Conservation (phyloP, 2,888 invertebrate species). For the Lasius fuliginosus region DNA sequence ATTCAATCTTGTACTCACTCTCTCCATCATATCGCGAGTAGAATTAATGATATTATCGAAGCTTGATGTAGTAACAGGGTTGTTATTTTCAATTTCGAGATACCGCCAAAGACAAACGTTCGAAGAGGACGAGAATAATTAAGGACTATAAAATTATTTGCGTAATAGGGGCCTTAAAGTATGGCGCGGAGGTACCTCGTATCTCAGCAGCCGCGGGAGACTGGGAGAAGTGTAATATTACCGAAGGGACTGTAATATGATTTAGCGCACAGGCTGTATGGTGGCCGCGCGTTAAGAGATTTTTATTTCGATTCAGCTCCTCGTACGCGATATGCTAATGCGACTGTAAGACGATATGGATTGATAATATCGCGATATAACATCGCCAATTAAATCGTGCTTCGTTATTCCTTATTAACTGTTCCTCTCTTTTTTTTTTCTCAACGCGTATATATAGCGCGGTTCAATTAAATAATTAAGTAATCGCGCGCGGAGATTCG, state of each 20-base stretch:
- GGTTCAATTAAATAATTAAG: conserved; percentile 48
- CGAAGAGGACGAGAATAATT: conserved; percentile 39
- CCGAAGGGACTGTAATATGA: conserved; percentile 47
- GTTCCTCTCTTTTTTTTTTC: conserved; percentile 17
- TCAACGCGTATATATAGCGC: not conserved
- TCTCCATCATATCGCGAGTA: not conserved
- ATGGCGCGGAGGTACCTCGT: conserved; percentile 25
- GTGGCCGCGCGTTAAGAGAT: not conserved
- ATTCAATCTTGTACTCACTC: not conserved
- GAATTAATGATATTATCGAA: conserved; percentile 38
- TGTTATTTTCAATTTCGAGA: conserved; percentile 46
- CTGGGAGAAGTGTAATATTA: conserved; percentile 48
- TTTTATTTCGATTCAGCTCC: conserved; percentile 15
- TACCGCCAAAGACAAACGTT: conserved; percentile 36
- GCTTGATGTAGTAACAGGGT: conserved; percentile 12
- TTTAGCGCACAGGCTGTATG: conserved; percentile 17
- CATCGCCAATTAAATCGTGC: conserved; percentile 38
- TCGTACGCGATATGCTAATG: conserved; percentile 29
- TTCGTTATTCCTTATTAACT: conserved; percentile 36
- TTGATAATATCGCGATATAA: conserved; percentile 12
- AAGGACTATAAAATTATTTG: conserved; percentile 50
- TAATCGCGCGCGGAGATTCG: conserved; percentile 27
- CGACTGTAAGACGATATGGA: conserved; percentile 9
- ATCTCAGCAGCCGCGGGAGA: conserved; percentile 42
- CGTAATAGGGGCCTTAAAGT: conserved; percentile 46